Evolutionary conservation across 92 coral and sea anemone genomes (phyloP).

Genomic region (Actinernus sp.): DNA sequence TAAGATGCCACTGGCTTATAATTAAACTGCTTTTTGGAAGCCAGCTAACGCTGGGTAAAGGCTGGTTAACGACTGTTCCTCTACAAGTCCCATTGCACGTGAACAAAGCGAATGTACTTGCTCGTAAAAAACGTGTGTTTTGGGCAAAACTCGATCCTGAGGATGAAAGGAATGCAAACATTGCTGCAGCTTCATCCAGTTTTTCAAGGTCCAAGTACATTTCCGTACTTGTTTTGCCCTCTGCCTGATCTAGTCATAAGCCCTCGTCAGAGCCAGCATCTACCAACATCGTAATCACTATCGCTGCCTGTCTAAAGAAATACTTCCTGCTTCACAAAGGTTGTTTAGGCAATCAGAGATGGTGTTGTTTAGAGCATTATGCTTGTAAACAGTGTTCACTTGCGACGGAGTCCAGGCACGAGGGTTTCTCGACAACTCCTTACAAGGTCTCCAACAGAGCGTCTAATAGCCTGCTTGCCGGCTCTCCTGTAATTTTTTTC

Average conservation of each 20-base stretch:
- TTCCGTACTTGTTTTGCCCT: no score
- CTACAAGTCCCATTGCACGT: slow-evolving; percentile 50
- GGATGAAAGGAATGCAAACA: slow-evolving; percentile 40
- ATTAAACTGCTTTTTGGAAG: slow-evolving; percentile 50
- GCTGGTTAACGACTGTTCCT: slow-evolving; percentile 20
- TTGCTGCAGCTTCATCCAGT: slow-evolving; percentile 56
- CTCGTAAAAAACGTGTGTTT: slow-evolving; percentile 39
- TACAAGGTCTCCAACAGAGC: no score
- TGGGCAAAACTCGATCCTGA: slow-evolving; percentile 42
- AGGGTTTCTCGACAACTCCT: no score
- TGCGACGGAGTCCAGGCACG: no score
- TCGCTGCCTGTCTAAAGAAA: no score
- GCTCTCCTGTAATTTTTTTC: no score
- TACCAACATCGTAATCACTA: no score
- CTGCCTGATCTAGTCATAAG: no score
- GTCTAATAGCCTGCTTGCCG: no score
- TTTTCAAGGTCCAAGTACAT: slow-evolving; percentile 49
- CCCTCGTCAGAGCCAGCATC: no score
- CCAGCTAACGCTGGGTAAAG: slow-evolving; percentile 37
- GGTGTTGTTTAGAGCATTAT: no score
- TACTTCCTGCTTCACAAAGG: slow-evolving; percentile 37
- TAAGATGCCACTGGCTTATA: slow-evolving; percentile 46
- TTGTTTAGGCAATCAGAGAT: slow-evolving; percentile 2
- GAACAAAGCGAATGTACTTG: slow-evolving; percentile 35
- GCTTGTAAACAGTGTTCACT: no score